Evolutionary conservation across 2,888 invertebrate species (phyloP).

Genomic region (Keiferia lycopersicella): DNA sequence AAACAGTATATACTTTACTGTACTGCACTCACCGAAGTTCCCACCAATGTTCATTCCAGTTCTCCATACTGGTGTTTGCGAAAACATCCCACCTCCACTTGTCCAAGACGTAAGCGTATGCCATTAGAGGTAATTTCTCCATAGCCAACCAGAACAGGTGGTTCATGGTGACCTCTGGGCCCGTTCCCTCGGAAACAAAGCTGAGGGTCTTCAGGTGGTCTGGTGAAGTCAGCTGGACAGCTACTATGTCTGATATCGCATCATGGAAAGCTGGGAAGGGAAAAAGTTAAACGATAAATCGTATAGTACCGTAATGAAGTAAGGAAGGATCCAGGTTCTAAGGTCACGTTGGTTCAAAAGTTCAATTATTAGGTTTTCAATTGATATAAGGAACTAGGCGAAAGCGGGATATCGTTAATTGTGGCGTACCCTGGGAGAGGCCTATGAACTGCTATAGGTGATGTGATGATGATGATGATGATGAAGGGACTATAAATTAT

Average conservation of each 20-base stretch:
- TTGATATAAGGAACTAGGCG: too few relatives aligned
- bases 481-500: too few relatives aligned
- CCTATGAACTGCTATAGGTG: too few relatives aligned
- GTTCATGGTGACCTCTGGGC: slow-evolving; percentile 62
- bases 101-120: slow-evolving; percentile 69
- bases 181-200: slow-evolving; percentile 58
- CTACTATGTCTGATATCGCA: slow-evolving; percentile 83
- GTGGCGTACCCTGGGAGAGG: too few relatives aligned
- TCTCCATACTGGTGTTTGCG: slow-evolving; percentile 55
- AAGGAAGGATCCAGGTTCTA: neutral
- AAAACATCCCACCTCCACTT: slow-evolving; percentile 76
- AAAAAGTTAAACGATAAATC: neutral
- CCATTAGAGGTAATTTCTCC: slow-evolving; percentile 72
- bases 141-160: slow-evolving; percentile 70
- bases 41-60: slow-evolving; percentile 77
- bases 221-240: slow-evolving; percentile 80
- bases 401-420: too few relatives aligned
- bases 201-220: slow-evolving; percentile 70
- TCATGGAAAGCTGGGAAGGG: slow-evolving; percentile 81
- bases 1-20: too few relatives aligned
- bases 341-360: too few relatives aligned
- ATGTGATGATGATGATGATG: too few relatives aligned
- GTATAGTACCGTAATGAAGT: too few relatives aligned
- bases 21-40: slow-evolving; percentile 60
- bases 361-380: too few relatives aligned